Conservation (phyloP, 2,888 invertebrate genomes). For the Drepanosiphum platanoidis region DNA sequence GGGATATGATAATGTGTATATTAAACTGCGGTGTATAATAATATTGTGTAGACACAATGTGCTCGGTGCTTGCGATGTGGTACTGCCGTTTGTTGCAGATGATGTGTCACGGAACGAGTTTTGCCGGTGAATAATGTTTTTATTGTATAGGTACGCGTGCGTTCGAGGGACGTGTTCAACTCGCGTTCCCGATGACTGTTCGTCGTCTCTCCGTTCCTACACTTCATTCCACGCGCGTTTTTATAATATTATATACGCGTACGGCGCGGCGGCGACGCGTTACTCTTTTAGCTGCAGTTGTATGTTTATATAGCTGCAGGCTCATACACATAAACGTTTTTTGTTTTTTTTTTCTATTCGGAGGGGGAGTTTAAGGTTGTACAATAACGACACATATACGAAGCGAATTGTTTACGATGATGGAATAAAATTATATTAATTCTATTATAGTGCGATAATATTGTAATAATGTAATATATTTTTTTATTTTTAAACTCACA, state of each 20-base stretch:
- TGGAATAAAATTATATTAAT: no score
- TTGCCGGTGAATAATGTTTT: background rate
- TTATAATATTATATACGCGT: background rate
- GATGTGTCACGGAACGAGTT: conserved; percentile 32
- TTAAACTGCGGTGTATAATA: background rate
- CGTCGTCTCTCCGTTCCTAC: background rate
- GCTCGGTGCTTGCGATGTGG: background rate
- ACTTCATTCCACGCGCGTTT: background rate
- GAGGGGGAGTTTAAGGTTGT: no score
- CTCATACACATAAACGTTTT: background rate
- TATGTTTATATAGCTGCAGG: no score
- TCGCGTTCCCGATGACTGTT: background rate
- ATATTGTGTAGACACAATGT: background rate
- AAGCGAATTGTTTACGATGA: no score
- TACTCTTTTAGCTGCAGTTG: background rate
- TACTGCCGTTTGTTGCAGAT: conserved; percentile 1
- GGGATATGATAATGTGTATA: background rate
- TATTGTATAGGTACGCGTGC: no score
- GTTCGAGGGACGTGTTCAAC: conserved; percentile 1
- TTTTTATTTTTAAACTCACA: no score
- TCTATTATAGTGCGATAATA: no score
- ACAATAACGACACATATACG: no score
- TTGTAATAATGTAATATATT: no score
- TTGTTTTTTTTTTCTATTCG: background rate
- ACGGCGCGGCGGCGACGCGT: background rate